Base-by-base conservation (phyloP, 2,797 vertebrate genomes). In the Morus bassanus region DNA sequence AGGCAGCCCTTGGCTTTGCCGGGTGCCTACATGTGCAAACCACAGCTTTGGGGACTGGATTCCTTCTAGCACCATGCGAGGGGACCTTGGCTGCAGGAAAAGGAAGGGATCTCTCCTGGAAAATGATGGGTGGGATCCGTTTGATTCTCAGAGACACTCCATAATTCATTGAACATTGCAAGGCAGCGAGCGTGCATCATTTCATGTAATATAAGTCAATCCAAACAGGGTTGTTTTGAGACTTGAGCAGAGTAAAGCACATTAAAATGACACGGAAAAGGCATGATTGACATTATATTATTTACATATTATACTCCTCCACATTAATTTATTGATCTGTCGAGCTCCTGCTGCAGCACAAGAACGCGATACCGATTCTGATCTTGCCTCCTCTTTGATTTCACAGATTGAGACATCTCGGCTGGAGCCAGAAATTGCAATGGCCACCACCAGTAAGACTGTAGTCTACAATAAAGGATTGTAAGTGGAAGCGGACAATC, bases 401-500 rank as follows among this genome's bases (percentile, higher is more conserved):
- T 65, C 87, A 22, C 98, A 99, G 99, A 99, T 99, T 41, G 98
- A 98, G 68, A 98, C 99, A 7, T 98, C 96, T 64, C 97, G 95
- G 51, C 97, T 99, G 75, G 99, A 99, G 98, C 99, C 99, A 2
- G 99, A 99, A 97, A 99, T 99, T 27, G 98, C 98, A 70, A 96
- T 54, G 97, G 98, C 98, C 91, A 99, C 99, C 5, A 96, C 97
- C 97, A 98, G 98, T 80, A 97, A 98, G 98, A 98, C 98, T 15
- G 97, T 99, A 93, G 98, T 98, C 69, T 99, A 99, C 98, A 99
- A 99, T 95, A 99, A 99, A 97, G 99, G 99, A 19, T 97, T 99
- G 96, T 99, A 98, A 99, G 97, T 12, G 89, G 45, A 27, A 56
- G 73, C 6, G 6, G 9, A 78, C n/a, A 53, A 19, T 8, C 93